Evolutionary conservation across 2,797 vertebrate species (phyloP), one percentile per base, ranked within the genome.

Genomic region (Trematomus bernacchii): DNA sequence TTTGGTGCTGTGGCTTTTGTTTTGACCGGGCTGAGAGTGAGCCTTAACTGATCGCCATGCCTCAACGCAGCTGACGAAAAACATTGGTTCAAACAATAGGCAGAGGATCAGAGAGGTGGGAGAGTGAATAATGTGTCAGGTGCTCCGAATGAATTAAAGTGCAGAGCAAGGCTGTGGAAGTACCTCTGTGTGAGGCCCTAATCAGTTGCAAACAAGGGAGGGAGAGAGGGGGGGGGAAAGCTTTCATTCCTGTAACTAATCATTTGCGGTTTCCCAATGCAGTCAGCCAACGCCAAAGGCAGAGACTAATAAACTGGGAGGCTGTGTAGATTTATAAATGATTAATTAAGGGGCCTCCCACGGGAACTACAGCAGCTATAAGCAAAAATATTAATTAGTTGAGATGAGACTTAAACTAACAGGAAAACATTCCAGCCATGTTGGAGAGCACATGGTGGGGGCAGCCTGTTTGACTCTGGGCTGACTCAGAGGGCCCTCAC

Each of bases 331-430:
- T 96, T 96, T 94, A 96, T 96, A 95, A 96, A 96, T 96, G 94
- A 96, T 96, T 96, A 95, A 96, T 96, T 96, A 95, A 95, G 92
- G 85, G 86, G 87, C 81, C 89, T 94, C 94, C 91, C 93, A 74
- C n/a, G 90, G 93, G 95, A 92, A 90, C 89, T 80, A 74, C 92
- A 91, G 93, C 93, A 89, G 94, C 94, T 95, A 94, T 95, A 95
- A 94, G 94, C 93, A 95, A 95, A 95, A 96, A 95, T 95, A 96
- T 95, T 95, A 95, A 96, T 96, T 95, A 95, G 95, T 92, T 91
- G 88, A 95, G 93, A 95, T 92, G 93, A 96, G 93, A 94, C 94
- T 95, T 95, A 95, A 95, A 95, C 95, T 94, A 94, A 95, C 93
- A 95, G 92, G 90, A 95, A 96, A 94, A 95, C 93, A 95, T 91